Conservation (phyloP, 1,140 invertebrate genomes). For the Archegozetes longisetosus region DNA sequence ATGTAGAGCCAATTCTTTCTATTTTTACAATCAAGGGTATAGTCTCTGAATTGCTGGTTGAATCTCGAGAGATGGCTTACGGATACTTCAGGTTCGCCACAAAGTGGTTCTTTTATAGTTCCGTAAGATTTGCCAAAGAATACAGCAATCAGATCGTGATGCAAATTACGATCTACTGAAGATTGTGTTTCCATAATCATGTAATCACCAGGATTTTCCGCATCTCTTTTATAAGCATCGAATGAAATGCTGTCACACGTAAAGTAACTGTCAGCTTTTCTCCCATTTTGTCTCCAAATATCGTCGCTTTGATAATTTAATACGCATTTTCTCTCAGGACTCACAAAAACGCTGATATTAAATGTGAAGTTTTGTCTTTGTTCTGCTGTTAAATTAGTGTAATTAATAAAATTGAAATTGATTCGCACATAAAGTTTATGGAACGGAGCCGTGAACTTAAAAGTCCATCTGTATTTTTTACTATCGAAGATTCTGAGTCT, state of each 20-base stretch:
- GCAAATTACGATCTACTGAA: constrained; percentile 1
- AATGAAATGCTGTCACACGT: background rate
- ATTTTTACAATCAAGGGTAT: constrained; percentile 1
- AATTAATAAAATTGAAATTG: constrained; percentile 13
- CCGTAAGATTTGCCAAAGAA: constrained; percentile 7
- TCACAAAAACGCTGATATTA: background rate
- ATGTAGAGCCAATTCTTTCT: constrained; percentile 1
- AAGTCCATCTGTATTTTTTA: constrained; percentile 6
- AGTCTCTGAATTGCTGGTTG: background rate
- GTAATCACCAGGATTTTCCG: constrained; percentile 3
- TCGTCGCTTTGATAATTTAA: constrained; percentile 5
- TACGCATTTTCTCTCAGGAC: background rate
- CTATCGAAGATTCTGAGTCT: background rate
- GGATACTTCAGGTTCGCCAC: constrained; percentile 7
- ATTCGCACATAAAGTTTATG: constrained; percentile 5
- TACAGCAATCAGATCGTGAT: constrained; percentile 4
- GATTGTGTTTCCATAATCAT: constrained; percentile 9
- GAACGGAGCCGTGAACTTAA: constrained; percentile 4
- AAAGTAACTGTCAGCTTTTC: constrained; percentile 3
- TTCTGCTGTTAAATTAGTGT: background rate
- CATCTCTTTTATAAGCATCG: background rate
- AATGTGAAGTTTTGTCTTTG: background rate
- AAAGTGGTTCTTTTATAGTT: constrained; percentile 6
- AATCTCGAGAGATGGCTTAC: background rate
- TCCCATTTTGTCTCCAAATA: constrained; percentile 1